These are phyloP conservation scores for Alces alces DNA, from an alignment of 2,113 vertebrate species.

Conservation along the genomic window DNA sequence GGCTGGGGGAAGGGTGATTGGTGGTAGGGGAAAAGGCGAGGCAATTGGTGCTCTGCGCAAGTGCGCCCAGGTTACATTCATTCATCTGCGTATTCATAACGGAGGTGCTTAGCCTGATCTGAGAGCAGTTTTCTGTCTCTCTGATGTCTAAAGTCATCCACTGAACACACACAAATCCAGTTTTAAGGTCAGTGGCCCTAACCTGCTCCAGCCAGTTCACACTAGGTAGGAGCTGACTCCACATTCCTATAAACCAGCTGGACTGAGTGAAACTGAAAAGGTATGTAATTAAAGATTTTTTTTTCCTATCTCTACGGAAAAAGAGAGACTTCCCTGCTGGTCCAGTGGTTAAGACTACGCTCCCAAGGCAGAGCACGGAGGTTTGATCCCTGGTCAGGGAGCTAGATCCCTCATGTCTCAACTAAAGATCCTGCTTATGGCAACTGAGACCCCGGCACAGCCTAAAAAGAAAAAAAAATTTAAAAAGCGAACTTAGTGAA, in stretches of 20 bases:
- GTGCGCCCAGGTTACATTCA: not conserved
- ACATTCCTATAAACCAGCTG: not conserved
- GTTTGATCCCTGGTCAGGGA: not conserved
- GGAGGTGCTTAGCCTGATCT: not conserved
- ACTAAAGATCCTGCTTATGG: not conserved
- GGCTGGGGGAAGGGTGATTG: not conserved
- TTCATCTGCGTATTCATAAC: not conserved
- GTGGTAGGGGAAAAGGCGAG: not conserved
- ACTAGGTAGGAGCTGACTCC: not conserved
- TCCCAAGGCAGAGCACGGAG: fast-evolving
- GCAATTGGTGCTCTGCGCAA: not conserved
- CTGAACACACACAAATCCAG: not conserved
- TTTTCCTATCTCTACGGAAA: not conserved
- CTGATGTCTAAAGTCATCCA: not conserved
- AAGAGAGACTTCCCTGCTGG: not conserved
- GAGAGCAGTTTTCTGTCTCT: not conserved
- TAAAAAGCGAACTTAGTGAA: not conserved
- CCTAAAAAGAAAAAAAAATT: not conserved
- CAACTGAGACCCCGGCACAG: not conserved
- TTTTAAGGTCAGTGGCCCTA: not conserved
- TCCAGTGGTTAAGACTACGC: not conserved
- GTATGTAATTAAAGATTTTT: not conserved
- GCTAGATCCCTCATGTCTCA: not conserved
- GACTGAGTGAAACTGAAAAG: not conserved
- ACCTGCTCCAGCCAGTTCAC: not conserved